phyloP scores from a whole-genome alignment of 2,113 vertebrate genomes.

The Grammomys surdaster region DNA sequence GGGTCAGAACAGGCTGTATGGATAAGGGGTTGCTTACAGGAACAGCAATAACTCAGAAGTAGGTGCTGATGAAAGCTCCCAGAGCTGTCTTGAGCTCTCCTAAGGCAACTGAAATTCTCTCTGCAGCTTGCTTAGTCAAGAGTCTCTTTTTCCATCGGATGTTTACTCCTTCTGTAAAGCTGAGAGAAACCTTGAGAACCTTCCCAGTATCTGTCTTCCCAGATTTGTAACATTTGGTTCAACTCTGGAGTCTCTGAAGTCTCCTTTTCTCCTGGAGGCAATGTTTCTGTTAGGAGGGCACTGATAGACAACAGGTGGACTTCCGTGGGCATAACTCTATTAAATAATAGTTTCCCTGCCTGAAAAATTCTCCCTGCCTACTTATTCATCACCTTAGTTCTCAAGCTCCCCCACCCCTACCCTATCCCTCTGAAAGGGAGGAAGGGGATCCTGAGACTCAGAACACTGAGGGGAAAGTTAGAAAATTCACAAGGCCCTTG shows the following conservation, averaged over 20 bases:
- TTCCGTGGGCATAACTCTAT: background rate
- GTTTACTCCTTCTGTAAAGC: background rate
- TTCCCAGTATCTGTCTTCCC: background rate
- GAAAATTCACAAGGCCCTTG: background rate
- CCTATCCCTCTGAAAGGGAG: background rate
- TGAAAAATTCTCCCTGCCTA: background rate
- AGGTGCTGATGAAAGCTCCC: background rate
- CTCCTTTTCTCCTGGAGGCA: background rate
- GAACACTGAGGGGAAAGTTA: background rate
- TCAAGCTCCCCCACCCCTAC: background rate
- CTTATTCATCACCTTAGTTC: fast-evolving
- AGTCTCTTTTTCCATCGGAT: background rate
- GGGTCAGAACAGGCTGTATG: background rate
- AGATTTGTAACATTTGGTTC: background rate
- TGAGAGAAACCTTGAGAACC: background rate
- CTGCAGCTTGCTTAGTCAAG: background rate
- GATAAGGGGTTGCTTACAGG: background rate
- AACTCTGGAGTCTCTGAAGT: background rate
- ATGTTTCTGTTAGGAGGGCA: background rate
- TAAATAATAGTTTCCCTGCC: background rate
- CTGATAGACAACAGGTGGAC: background rate
- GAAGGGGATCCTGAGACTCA: background rate
- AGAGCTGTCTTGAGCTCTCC: background rate
- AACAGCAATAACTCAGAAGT: background rate
- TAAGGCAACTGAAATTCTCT: background rate